These are phyloP conservation scores for Scaptomyza tumidula DNA, from an alignment of 2,888 invertebrate genomes.

Conservation along the genomic window DNA sequence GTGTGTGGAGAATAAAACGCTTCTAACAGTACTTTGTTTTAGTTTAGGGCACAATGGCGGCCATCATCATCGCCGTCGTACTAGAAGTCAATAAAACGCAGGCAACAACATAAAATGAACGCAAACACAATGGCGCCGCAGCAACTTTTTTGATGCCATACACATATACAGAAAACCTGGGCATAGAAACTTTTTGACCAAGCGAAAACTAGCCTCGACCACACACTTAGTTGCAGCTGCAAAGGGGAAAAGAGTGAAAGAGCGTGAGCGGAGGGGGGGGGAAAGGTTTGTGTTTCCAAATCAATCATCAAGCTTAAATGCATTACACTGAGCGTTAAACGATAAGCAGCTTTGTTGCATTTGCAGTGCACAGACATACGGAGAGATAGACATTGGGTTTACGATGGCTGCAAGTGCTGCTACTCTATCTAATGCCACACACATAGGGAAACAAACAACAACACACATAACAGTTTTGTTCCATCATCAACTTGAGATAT, in stretches of 20 bases:
- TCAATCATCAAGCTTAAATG: constrained; percentile 77
- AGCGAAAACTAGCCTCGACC: constrained; percentile 27
- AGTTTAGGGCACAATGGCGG: constrained; percentile 75
- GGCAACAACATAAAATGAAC: constrained; percentile 73
- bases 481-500: constrained; percentile 70
- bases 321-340: constrained; percentile 75
- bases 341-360: constrained; percentile 78
- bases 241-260: not conserved
- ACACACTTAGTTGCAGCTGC: constrained; percentile 72
- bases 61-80: constrained; percentile 45
- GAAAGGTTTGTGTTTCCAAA: constrained; percentile 31
- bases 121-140: constrained; percentile 63
- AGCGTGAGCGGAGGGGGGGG: not conserved
- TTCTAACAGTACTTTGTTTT: constrained; percentile 77
- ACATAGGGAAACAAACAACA: constrained; percentile 14
- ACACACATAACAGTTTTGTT: constrained; percentile 32
- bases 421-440: constrained; percentile 51
- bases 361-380: constrained; percentile 7
- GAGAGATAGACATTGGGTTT: too few relatives aligned
- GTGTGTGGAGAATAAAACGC: constrained; percentile 41
- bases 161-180: not conserved
- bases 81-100: constrained; percentile 76
- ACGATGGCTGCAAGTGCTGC: constrained; percentile 30
- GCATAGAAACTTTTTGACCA: constrained; percentile 60
- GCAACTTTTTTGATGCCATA: constrained; percentile 3